phyloP scores from a whole-genome alignment of 2,797 vertebrate species.

The Anas flavirostris region DNA sequence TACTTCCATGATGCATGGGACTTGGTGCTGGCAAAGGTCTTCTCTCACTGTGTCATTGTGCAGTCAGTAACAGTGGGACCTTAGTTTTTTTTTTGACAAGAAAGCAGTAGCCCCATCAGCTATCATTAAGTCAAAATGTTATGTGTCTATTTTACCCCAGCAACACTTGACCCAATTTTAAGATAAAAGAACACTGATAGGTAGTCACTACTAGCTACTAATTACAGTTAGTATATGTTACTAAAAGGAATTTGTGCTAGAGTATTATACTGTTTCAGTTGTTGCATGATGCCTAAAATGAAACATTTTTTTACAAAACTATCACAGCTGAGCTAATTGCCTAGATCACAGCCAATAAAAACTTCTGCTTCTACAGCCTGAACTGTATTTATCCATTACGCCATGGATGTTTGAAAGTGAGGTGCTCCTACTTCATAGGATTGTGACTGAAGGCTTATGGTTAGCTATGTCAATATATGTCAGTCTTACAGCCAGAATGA shows the following conservation, averaged over 20 bases:
- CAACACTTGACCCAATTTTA: not conserved
- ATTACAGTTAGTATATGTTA: not conserved
- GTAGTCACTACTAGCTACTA: not conserved
- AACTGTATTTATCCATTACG: not conserved
- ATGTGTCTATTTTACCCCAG: not conserved
- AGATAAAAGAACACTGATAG: not conserved
- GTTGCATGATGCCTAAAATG: not conserved
- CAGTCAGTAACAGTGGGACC: not conserved
- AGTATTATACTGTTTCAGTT: not conserved
- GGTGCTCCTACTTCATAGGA: not conserved
- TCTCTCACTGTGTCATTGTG: not conserved
- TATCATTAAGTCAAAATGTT: not conserved
- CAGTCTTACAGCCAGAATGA: not conserved
- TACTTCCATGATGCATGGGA: not conserved
- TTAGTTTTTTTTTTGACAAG: not conserved
- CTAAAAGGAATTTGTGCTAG: not conserved
- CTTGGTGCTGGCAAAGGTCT: not conserved
- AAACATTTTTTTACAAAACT: not conserved
- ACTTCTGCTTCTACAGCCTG: not conserved
- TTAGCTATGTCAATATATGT: not conserved
- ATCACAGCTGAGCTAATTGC: not conserved
- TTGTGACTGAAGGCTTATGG: not conserved
- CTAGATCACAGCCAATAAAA: not conserved
- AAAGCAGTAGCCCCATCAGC: not conserved
- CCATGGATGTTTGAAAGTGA: not conserved